Evolutionary conservation across 2,113 vertebrate genomes (phyloP), one percentile per base, ranked within the genome.

Genomic region (Nanorana parkeri): DNA sequence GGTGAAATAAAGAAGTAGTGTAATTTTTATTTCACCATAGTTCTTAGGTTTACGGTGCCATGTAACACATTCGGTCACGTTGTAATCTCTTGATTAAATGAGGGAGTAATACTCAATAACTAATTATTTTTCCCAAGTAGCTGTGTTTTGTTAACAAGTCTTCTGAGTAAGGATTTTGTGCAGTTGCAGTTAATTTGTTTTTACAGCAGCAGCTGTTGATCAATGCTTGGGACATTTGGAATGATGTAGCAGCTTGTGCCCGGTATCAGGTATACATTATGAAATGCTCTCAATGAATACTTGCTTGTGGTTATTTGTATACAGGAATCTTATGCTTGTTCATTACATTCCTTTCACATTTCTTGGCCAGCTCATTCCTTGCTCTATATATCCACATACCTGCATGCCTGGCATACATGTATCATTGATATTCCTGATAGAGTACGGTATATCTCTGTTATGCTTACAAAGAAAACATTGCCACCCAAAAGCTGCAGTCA

Each of bases 141-240:
- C 55, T 11, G 55, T 28, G 66, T 69, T 80, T 68, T 71, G 66
- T 80, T 78, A 78, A 78, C 65, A 78, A 78, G 77, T 78, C 54
- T 69, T 85, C 55, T 17, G 0, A 4, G 24, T 67, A 54, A 26
- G 10, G 29, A 51, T 74, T 83, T 16, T 78, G 78, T 85, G 69
- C 80, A 69, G 76, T 77, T 83, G 72, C 23, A 41, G 55, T 83
- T 81, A 68, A 66, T 84, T 85, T 83, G 78, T 81, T 86, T 86
- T 80, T 36, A 72, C 5, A 71, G 0, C 28, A 64, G 32, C 21
- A 72, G 72, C 65, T 88, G 17, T n/a, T 87, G 87, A 75, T 78
- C 20, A 76, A 41, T 15, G 32, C 84, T 69, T 85, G 77, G 68
- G 74, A 26, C 66, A 47, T 84, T 86, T 86, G 82, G 86, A 88